phyloP scores from a whole-genome alignment of 2,113 vertebrate species.

The Colossoma macropomum region DNA sequence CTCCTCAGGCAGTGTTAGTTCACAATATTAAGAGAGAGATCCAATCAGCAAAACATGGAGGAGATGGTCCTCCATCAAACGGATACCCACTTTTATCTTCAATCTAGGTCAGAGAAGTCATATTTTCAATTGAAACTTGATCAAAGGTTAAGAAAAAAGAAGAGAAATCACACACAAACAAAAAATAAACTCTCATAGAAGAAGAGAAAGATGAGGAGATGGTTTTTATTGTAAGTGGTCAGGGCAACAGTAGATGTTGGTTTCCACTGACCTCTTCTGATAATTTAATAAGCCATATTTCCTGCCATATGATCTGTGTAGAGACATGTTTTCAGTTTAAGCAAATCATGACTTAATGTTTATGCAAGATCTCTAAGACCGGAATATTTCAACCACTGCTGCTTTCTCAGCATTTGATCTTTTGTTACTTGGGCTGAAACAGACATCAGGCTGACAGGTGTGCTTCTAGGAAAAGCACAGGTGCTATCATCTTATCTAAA shows the following conservation, averaged over 20 bases:
- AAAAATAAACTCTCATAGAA: too few species aligned
- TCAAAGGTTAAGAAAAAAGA: not conserved
- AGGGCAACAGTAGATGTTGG: too few species aligned
- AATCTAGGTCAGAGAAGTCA: not conserved
- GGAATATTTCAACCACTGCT: not conserved
- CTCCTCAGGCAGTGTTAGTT: constrained; percentile 56
- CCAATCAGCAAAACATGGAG: constrained; percentile 36
- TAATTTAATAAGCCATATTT: not conserved
- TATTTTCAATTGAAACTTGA: not conserved
- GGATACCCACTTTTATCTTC: not conserved
- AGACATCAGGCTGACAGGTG: constrained; percentile 2
- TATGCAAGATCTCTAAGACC: not conserved
- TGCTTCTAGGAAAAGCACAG: not conserved
- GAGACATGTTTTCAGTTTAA: not conserved
- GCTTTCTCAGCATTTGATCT: not conserved
- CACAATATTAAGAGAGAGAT: constrained; percentile 44
- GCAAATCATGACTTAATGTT: not conserved
- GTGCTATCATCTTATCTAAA: not conserved
- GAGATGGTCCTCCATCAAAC: not conserved
- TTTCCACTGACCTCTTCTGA: not conserved
- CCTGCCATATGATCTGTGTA: not conserved
- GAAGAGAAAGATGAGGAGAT: too few species aligned
- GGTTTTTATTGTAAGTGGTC: too few species aligned
- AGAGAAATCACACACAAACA: too few species aligned
- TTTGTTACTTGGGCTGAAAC: constrained; percentile 4